phyloP scores from a whole-genome alignment of 2,113 vertebrate genomes.

The Columba livia region DNA sequence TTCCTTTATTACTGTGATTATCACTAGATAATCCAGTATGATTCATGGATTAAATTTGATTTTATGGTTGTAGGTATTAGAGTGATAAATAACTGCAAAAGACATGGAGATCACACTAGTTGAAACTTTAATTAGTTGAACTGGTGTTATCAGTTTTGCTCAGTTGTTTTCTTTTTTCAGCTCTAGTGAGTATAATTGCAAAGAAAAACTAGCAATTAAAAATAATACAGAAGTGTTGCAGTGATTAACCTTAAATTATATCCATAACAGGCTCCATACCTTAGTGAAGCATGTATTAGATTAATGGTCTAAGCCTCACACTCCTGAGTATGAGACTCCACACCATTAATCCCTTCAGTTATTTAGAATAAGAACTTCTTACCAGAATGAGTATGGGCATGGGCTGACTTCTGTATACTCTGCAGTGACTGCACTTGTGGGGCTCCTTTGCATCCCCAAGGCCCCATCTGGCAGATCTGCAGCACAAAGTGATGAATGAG shows the following conservation, averaged over 20 bases:
- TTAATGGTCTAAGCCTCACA: neutral
- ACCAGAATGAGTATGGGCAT: neutral
- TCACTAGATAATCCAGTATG: slow-evolving; percentile 24
- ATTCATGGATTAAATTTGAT: slow-evolving; percentile 51
- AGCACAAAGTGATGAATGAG: neutral
- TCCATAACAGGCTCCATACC: neutral
- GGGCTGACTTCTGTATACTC: neutral
- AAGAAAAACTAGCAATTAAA: slow-evolving; percentile 12
- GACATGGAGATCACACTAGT: neutral
- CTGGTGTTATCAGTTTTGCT: neutral
- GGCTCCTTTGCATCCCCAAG: neutral
- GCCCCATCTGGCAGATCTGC: neutral
- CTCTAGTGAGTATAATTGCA: neutral
- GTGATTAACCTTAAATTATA: neutral
- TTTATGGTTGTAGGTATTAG: slow-evolving; percentile 47
- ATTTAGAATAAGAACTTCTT: neutral
- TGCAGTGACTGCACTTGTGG: too few relatives aligned
- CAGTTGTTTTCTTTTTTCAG: neutral
- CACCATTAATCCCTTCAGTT: neutral
- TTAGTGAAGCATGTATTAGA: neutral
- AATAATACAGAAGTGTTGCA: neutral
- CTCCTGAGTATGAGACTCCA: neutral
- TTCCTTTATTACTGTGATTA: slow-evolving; percentile 58
- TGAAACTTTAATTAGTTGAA: slow-evolving; percentile 58
- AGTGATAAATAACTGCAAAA: slow-evolving; percentile 27